phyloP scores from a whole-genome alignment of 92 coral and sea anemone genomes.

The Anthopleura xanthogrammica region DNA sequence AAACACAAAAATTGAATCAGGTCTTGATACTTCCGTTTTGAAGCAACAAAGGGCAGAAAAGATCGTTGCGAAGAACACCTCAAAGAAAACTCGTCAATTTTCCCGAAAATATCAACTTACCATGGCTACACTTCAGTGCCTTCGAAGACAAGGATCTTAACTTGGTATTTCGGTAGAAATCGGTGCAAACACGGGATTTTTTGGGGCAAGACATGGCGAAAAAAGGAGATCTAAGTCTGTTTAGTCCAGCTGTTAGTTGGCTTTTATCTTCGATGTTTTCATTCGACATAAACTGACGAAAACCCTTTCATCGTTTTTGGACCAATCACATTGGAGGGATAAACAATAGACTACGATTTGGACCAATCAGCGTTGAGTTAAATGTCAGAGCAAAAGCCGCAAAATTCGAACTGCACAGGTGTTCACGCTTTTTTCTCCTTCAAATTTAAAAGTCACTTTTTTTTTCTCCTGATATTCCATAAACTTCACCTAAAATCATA shows the following conservation, averaged over 20 bases:
- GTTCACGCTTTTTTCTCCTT: neutral
- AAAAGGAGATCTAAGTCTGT: constrained; percentile 40
- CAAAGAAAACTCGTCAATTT: constrained; percentile 15
- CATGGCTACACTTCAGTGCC: constrained; percentile 27
- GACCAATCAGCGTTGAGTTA: constrained; percentile 47
- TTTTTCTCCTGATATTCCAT: neutral
- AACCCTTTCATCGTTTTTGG: constrained; percentile 33
- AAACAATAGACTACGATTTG: constrained; percentile 5
- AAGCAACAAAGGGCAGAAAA: constrained; percentile 21
- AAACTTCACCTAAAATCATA: neutral
- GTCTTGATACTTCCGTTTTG: constrained; percentile 22
- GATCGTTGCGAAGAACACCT: constrained; percentile 30
- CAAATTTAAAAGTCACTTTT: neutral
- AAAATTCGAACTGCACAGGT: constrained; percentile 42
- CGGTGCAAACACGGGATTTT: constrained; percentile 74
- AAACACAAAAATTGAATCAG: neutral
- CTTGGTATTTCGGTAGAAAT: constrained; percentile 74
- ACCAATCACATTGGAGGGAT: constrained; percentile 43
- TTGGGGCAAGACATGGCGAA: constrained; percentile 74
- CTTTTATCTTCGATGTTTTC: constrained; percentile 65
- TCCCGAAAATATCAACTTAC: constrained; percentile 34
- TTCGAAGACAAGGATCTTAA: constrained; percentile 28
- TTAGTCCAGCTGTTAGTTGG: constrained; percentile 73
- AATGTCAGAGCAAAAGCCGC: constrained; percentile 19
- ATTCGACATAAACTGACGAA: constrained; percentile 63